These are phyloP conservation scores for Acanthurus tractus DNA, from an alignment of 2,797 vertebrate genomes.

Conservation along the genomic window DNA sequence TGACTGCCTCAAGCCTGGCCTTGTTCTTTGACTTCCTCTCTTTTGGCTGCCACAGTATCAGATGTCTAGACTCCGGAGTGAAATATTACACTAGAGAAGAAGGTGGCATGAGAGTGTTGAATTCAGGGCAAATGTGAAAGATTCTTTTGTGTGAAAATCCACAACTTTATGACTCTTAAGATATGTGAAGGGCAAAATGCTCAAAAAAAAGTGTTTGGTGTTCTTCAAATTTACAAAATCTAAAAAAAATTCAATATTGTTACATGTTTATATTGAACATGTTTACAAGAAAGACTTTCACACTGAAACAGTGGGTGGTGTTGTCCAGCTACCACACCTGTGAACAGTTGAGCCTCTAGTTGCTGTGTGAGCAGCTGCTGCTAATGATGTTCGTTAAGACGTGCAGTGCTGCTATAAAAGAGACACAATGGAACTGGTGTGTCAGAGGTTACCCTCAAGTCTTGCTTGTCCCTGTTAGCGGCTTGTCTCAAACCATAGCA, in stretches of 20 bases:
- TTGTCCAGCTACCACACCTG: slow-evolving; percentile 54
- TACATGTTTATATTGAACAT: not conserved
- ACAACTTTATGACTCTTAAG: not conserved
- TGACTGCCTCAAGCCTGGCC: slow-evolving; percentile 14
- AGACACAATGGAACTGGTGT: not conserved
- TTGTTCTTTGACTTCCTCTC: slow-evolving; percentile 14
- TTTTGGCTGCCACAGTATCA: slow-evolving; percentile 36
- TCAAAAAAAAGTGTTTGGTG: not conserved
- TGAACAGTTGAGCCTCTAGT: slow-evolving; percentile 39
- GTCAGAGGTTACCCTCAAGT: not conserved
- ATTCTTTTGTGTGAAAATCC: not conserved
- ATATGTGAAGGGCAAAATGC: not conserved
- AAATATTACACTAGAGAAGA: slow-evolving; percentile 56
- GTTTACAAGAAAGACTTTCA: not conserved
- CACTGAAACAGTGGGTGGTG: not conserved
- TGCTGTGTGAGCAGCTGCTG: slow-evolving; percentile 50
- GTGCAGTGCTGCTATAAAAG: slow-evolving; percentile 20
- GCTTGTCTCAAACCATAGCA: not conserved
- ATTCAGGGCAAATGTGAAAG: slow-evolving; percentile 29
- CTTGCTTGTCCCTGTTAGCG: not conserved
- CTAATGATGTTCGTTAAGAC: slow-evolving; percentile 21
- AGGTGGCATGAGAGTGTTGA: slow-evolving; percentile 28
- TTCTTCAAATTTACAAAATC: not conserved
- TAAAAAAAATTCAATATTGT: not conserved
- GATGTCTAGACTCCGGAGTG: slow-evolving; percentile 26